Evolutionary conservation across 2,888 invertebrate genomes (phyloP), one percentile per base, ranked within the genome.

Genomic region (Thumatha senex): DNA sequence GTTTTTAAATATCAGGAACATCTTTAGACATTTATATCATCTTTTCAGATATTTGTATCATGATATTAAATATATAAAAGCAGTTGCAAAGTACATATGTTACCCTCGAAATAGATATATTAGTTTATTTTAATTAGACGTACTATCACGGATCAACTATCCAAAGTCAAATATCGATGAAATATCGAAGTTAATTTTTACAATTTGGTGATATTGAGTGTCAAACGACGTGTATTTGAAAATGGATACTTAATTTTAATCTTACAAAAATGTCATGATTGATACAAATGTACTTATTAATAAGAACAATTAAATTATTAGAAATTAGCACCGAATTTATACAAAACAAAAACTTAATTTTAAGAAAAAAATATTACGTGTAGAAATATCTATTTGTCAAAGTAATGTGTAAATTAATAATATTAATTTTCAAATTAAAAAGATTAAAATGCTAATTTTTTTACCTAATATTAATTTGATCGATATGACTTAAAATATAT

Each of bases 271-370:
- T 66, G 68, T 68, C 66, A 65, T 70, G 61, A 55, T 60, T 39
- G 52, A 49, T 56, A 61, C 48, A 61, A 57, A 46, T 70, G 58
- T 72, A 69, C 65, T 70, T 67, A 72, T 52, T 53, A 51, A 42
- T 44, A 43, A 53, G 40, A 54, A 38, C 40, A 47, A 51, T 58
- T 1, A 40, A 49, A 54, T 50, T 43, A 54, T 60, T 44, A 51
- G 33, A 65, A 69, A 64, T 56, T 72, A 73, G 72, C 72, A 72
- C 72, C 72, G 61, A 72, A 72, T 70, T 65, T 72, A 74, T 72
- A 70, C 68, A 75, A 65, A 67, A 56, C 1, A 8, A 31, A 8
- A 8, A 31, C 63, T 57, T 64, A 46, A 31, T 41, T 46, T 58
- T 67, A 56, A 62, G 59, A 46, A 48, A 31, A 40, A 33, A 39